phyloP scores from a whole-genome alignment of 2,888 invertebrate species.

The Eupithecia tripunctaria region DNA sequence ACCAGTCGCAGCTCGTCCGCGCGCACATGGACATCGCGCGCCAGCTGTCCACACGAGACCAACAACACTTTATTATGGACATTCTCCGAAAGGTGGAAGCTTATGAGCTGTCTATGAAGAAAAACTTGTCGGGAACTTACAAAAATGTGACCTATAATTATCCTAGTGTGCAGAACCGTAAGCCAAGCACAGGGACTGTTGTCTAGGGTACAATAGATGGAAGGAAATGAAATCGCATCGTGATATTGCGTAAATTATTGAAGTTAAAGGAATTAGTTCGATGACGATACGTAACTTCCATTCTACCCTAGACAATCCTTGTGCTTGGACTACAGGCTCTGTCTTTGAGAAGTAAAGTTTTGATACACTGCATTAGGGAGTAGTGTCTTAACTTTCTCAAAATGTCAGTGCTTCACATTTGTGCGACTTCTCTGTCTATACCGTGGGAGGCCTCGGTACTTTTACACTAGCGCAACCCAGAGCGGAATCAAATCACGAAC shows the following conservation, averaged over 20 bases:
- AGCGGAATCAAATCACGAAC: too few relatives aligned
- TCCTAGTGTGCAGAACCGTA: too few relatives aligned
- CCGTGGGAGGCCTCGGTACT: too few relatives aligned
- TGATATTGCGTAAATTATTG: neutral
- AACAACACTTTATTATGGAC: neutral
- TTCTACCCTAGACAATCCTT: neutral
- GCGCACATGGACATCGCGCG: neutral
- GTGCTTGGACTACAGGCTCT: neutral
- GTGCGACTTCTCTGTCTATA: neutral
- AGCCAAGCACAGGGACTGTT: too few relatives aligned
- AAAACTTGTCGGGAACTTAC: neutral
- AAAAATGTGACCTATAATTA: too few relatives aligned
- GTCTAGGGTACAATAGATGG: neutral
- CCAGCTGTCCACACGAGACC: neutral
- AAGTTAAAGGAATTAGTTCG: neutral
- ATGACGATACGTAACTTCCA: neutral
- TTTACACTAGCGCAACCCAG: too few relatives aligned
- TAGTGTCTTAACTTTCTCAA: neutral
- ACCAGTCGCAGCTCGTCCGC: neutral
- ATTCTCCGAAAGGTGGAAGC: neutral
- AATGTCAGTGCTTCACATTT: neutral
- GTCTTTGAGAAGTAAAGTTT: neutral
- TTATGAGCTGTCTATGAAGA: neutral
- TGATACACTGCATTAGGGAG: neutral
- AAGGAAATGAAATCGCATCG: neutral